Conservation (phyloP, 2,113 vertebrate species). For the Lichenostomus cassidix region DNA sequence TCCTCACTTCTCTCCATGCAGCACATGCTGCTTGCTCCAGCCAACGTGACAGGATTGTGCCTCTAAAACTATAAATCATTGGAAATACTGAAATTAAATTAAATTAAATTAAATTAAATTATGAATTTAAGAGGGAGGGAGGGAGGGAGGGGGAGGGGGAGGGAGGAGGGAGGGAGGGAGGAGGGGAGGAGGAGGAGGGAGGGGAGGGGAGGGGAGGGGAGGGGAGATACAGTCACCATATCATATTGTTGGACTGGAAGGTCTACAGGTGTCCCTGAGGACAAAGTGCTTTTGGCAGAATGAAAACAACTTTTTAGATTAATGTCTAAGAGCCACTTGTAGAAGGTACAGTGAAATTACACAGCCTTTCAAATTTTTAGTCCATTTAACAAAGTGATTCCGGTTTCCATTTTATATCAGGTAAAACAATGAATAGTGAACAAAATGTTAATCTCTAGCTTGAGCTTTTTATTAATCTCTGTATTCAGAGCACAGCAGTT, state of each 20-base stretch:
- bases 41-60: background rate
- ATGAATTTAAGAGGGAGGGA: too few species aligned
- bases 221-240: too few species aligned
- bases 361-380: conserved; percentile 17
- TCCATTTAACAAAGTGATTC: conserved; percentile 30
- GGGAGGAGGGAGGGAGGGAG: too few species aligned
- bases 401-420: conserved; percentile 1
- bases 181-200: too few species aligned
- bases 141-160: too few species aligned
- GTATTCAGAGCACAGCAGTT: background rate
- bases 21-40: background rate
- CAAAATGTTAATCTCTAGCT: background rate
- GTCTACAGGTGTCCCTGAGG: background rate
- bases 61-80: background rate
- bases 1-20: background rate
- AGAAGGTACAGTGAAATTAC: background rate
- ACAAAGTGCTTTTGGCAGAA: background rate
- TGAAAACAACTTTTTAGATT: background rate
- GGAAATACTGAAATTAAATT: too few species aligned
- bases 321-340: background rate
- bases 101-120: too few species aligned
- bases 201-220: too few species aligned
- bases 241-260: background rate
- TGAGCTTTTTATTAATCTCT: conserved; percentile 15
- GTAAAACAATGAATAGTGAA: conserved; percentile 10